These are phyloP conservation scores for Bellardia bayeri DNA, from an alignment of 2,888 invertebrate genomes.

Conservation along the genomic window DNA sequence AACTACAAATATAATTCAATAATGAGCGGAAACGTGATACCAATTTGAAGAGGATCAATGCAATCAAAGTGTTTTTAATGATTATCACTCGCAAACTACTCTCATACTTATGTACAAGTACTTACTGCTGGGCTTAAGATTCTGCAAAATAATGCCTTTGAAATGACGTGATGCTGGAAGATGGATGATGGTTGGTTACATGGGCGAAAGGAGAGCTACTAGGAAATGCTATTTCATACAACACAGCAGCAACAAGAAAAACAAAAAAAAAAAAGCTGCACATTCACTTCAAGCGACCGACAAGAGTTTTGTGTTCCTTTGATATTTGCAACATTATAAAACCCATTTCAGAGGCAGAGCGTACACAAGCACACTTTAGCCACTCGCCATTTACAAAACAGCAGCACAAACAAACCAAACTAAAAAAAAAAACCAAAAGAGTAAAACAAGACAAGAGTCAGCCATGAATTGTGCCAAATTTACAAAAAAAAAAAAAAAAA, in stretches of 20 bases:
- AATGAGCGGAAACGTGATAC: conserved; percentile 71
- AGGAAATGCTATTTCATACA: conserved; percentile 12
- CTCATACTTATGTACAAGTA: neutral
- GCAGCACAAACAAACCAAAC: neutral
- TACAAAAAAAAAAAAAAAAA: neutral
- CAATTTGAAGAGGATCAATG: conserved; percentile 68
- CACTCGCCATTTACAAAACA: conserved; percentile 55
- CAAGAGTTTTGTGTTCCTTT: conserved; percentile 32
- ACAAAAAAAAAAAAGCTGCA: neutral
- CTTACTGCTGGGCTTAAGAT: conserved; percentile 17
- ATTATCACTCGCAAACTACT: conserved; percentile 48
- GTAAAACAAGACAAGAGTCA: conserved; percentile 9
- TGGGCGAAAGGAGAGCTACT: conserved; percentile 12
- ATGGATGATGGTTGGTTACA: conserved; percentile 7
- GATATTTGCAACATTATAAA: conserved; percentile 43
- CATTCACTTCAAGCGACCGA: conserved; percentile 49
- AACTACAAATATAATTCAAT: conserved; percentile 41
- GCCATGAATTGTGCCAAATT: conserved; percentile 21
- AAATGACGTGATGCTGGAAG: conserved; percentile 9
- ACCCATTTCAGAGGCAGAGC: conserved; percentile 32
- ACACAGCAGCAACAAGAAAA: neutral
- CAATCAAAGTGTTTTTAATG: conserved; percentile 61
- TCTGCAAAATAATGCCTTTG: neutral
- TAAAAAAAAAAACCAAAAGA: neutral
- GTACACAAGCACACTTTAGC: conserved; percentile 59